Conservation (phyloP, 2,797 vertebrate species). For the Poecilia velifera region DNA sequence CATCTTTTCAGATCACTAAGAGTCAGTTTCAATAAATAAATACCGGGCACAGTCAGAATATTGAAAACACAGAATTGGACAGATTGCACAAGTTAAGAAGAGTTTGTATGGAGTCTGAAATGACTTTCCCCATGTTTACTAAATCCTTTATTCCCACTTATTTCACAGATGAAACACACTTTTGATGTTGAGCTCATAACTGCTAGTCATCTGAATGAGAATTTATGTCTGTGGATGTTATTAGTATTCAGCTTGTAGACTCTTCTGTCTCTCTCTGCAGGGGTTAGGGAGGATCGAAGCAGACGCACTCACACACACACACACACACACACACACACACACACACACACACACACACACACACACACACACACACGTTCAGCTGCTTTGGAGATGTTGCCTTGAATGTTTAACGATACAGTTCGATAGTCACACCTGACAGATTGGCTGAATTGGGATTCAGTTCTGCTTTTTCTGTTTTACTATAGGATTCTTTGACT, state of each 20-base stretch:
- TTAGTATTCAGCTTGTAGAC: slow-evolving; percentile 66
- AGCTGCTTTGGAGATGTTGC: slow-evolving; percentile 39
- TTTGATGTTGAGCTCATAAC: slow-evolving; percentile 70
- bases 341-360: slow-evolving; percentile 24
- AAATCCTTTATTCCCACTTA: slow-evolving; percentile 60
- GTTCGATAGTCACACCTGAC: slow-evolving; percentile 49
- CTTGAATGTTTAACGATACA: slow-evolving; percentile 55
- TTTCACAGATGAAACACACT: slow-evolving; percentile 60
- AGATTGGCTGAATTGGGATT: slow-evolving; percentile 48
- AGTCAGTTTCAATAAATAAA: neutral
- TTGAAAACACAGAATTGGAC: neutral
- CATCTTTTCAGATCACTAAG: neutral
- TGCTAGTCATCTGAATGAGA: slow-evolving; percentile 65
- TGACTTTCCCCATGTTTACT: slow-evolving; percentile 56
- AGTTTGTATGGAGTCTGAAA: slow-evolving; percentile 33
- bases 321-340: slow-evolving; percentile 24
- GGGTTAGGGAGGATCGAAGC: slow-evolving; percentile 42
- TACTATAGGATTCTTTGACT: slow-evolving; percentile 7
- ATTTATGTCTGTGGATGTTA: slow-evolving; percentile 56
- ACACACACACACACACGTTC: slow-evolving; percentile 28
- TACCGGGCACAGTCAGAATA: slow-evolving; percentile 8
- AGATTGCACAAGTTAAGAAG: slow-evolving; percentile 31
- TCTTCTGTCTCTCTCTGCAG: slow-evolving; percentile 53
- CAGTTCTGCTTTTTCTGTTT: slow-evolving; percentile 10
- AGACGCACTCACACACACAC: slow-evolving; percentile 28